Conservation (phyloP, 2,113 vertebrate genomes). For the Echinops telfairi region DNA sequence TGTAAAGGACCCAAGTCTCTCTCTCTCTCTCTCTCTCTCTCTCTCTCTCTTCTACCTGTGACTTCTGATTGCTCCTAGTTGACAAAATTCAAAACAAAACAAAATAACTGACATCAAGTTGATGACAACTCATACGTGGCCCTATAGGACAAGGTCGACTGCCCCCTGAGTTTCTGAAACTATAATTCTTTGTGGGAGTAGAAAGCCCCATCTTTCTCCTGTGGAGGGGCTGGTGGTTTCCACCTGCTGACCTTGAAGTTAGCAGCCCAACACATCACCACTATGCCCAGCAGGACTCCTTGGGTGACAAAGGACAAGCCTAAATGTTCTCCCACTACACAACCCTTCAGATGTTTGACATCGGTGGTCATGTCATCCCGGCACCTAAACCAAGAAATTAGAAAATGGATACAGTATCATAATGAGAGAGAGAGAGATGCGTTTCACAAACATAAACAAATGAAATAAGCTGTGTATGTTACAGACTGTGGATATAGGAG, state of each 20-base stretch:
- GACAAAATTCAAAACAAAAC: background rate
- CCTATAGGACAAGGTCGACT: too few species aligned
- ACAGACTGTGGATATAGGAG: background rate
- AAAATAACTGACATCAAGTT: too few species aligned
- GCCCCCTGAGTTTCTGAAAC: too few species aligned
- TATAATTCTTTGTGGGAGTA: too few species aligned
- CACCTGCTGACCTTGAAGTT: too few species aligned
- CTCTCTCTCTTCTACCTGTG: too few species aligned
- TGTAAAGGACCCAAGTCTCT: background rate
- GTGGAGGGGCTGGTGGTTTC: too few species aligned
- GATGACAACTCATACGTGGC: too few species aligned
- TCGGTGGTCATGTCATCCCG: background rate
- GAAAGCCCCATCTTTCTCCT: too few species aligned
- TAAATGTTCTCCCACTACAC: background rate
- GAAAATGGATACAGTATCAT: background rate
- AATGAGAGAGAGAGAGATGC: background rate
- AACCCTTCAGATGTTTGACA: background rate
- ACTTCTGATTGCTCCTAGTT: background rate
- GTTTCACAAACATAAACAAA: background rate
- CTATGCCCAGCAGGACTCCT: too few species aligned
- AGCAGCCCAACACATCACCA: too few species aligned
- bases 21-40: background rate
- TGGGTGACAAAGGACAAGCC: background rate
- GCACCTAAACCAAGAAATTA: background rate
- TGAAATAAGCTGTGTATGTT: background rate